Evolutionary conservation across 2,113 vertebrate species (phyloP).

Genomic region (Sterrhoptilus dennistouni): DNA sequence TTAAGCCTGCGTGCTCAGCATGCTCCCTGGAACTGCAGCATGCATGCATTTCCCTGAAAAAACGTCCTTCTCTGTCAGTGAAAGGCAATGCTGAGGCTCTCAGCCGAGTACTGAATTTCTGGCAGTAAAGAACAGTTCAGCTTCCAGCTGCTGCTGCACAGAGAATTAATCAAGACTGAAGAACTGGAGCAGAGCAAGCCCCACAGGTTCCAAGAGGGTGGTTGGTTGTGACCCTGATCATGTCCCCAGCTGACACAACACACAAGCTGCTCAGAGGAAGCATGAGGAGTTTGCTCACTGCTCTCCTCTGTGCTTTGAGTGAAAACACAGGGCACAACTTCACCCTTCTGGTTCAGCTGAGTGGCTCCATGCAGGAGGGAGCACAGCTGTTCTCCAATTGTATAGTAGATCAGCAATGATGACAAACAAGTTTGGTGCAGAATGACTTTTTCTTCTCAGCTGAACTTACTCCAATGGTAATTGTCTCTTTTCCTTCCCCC

Average conservation of each 20-base stretch:
- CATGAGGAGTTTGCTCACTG: background rate
- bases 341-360: background rate
- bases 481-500: background rate
- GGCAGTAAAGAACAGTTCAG: background rate
- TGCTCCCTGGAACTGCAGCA: conserved; percentile 21
- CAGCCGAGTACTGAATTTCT: background rate
- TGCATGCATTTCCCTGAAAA: background rate
- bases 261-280: background rate
- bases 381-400: background rate
- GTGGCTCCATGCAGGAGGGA: background rate
- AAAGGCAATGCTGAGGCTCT: conserved; percentile 13
- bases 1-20: background rate
- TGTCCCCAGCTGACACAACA: background rate
- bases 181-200: conserved; percentile 4
- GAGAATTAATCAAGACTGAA: conserved; percentile 4
- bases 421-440: background rate
- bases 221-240: background rate
- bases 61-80: background rate
- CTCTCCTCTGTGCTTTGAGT: background rate
- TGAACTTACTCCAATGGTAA: background rate
- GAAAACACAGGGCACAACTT: background rate
- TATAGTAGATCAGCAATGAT: background rate
- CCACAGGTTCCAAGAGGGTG: background rate
- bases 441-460: background rate
- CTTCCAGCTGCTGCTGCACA: conserved; percentile 21